Evolutionary conservation across 1,140 invertebrate species (phyloP).

Genomic region (Cardiocondyla obscurior): DNA sequence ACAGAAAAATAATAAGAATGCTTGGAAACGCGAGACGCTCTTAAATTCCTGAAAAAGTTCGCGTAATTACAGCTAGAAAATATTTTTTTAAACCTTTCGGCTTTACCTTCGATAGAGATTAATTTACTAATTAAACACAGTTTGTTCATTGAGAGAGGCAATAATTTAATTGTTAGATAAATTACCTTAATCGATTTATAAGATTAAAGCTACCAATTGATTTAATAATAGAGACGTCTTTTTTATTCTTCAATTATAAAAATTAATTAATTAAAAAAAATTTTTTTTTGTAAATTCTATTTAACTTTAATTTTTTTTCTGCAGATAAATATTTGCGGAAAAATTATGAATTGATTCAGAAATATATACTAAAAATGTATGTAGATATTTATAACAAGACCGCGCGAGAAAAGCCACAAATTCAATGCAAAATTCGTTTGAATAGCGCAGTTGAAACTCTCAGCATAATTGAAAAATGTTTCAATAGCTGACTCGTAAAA

Average conservation of each 20-base stretch:
- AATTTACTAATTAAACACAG: not conserved
- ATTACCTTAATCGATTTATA: slow-evolving; percentile 3
- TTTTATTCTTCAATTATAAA: not conserved
- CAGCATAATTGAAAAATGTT: slow-evolving; percentile 55
- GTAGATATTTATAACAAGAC: not conserved
- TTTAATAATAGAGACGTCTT: not conserved
- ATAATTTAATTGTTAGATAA: not conserved
- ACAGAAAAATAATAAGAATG: not conserved
- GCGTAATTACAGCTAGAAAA: not conserved
- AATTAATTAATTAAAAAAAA: not conserved
- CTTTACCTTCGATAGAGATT: not conserved
- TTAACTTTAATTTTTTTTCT: not conserved
- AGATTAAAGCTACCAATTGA: not conserved
- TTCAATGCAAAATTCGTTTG: slow-evolving; percentile 30
- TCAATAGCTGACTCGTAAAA: slow-evolving; percentile 42
- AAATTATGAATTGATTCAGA: not conserved
- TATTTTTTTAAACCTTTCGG: not conserved
- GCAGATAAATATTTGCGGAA: not conserved
- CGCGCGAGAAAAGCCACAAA: not conserved
- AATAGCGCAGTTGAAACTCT: slow-evolving; percentile 33
- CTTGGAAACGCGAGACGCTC: not conserved
- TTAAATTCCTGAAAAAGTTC: not conserved
- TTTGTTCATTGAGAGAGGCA: not conserved
- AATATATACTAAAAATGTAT: not conserved
- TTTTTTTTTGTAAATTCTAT: not conserved